Evolutionary conservation across 2,888 invertebrate genomes (phyloP).

Genomic region (Stictocephala bisonia): DNA sequence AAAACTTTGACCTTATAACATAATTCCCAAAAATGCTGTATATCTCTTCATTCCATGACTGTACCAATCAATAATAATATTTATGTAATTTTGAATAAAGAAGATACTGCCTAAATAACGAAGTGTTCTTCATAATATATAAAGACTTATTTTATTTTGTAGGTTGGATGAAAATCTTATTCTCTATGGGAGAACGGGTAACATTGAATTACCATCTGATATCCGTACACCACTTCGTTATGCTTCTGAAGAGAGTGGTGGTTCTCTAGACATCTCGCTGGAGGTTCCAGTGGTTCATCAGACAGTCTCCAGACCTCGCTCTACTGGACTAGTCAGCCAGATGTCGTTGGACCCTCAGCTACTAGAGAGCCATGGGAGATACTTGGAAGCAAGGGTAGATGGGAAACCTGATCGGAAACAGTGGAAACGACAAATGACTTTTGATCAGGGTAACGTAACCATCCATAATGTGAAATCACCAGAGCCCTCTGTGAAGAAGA

Average conservation of each 20-base stretch:
- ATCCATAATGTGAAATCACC: constrained; percentile 44
- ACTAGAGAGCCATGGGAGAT: constrained; percentile 41
- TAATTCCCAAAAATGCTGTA: too few relatives aligned
- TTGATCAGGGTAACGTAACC: constrained; percentile 50
- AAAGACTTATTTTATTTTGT: too few relatives aligned
- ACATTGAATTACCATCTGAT: background rate
- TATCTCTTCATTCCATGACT: too few relatives aligned
- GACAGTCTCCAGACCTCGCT: background rate
- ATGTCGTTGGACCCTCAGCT: constrained; percentile 58
- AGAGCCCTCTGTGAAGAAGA: constrained; percentile 43
- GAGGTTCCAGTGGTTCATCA: constrained; percentile 25
- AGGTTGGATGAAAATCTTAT: constrained; percentile 75
- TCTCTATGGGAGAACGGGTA: constrained; percentile 62
- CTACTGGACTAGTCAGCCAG: constrained; percentile 54
- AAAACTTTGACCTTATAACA: too few relatives aligned
- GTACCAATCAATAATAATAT: too few relatives aligned
- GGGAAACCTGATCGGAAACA: constrained; percentile 42
- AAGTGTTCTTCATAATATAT: too few relatives aligned
- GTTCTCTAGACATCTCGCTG: constrained; percentile 42
- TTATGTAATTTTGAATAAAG: too few relatives aligned
- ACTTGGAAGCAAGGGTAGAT: constrained; percentile 28
- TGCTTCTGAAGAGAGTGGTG: constrained; percentile 37
- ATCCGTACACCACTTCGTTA: background rate
- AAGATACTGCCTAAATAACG: too few relatives aligned
- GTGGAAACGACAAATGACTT: constrained; percentile 58